phyloP scores from a whole-genome alignment of 2,113 vertebrate species.

The Mesoclemmys tuberculata region DNA sequence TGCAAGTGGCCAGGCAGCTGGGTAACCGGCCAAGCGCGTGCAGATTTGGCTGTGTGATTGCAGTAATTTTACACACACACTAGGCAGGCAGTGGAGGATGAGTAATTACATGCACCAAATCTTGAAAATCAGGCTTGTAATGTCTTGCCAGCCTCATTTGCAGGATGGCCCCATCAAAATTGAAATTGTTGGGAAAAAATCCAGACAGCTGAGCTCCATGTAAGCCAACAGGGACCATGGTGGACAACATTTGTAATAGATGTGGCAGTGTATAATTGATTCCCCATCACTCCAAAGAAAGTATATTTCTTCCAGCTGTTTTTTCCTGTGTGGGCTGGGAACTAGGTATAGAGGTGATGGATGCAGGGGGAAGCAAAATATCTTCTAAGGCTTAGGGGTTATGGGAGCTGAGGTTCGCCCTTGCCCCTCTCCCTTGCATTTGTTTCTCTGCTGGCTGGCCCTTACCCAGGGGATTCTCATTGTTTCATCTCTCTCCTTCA shows the following conservation, averaged over 20 bases:
- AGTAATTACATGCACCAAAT: slow-evolving; percentile 51
- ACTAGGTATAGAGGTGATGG: background rate
- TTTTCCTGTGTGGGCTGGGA: background rate
- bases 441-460: accelerated
- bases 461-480: background rate
- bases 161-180: background rate
- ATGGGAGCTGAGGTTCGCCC: background rate
- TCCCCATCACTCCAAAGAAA: accelerated
- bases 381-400: accelerated
- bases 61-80: background rate
- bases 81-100: background rate
- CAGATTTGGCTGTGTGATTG: background rate
- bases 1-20: background rate
- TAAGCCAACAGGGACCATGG: accelerated
- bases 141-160: slow-evolving; percentile 34
- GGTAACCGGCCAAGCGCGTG: background rate
- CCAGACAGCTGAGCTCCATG: background rate
- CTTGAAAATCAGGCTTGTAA: slow-evolving; percentile 4
- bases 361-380: background rate
- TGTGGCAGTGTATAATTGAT: accelerated
- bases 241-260: background rate
- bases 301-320: accelerated
- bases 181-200: background rate
- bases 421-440: background rate
- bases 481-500: accelerated